Evolutionary conservation across 2,113 vertebrate genomes (phyloP).

Genomic region (Takifugu flavidus): DNA sequence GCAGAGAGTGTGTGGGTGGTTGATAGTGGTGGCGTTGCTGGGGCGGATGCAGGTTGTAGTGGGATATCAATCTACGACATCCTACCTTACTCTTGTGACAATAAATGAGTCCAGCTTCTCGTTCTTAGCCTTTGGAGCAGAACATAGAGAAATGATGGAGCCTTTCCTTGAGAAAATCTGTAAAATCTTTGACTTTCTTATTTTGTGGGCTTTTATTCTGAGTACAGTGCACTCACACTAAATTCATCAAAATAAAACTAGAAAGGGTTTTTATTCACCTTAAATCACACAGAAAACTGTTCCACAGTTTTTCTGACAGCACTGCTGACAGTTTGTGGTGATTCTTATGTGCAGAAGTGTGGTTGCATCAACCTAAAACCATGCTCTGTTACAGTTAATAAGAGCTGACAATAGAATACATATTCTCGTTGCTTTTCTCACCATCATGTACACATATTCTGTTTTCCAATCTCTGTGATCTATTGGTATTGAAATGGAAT

Average conservation of each 20-base stretch:
- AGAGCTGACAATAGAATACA: slow-evolving; percentile 26
- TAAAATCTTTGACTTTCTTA: background rate
- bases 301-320: background rate
- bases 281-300: background rate
- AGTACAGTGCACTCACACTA: background rate
- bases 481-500: no score
- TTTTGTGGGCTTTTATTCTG: background rate
- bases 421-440: background rate
- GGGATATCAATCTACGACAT: slow-evolving; percentile 41
- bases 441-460: background rate
- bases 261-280: background rate
- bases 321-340: slow-evolving; percentile 16
- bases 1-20: slow-evolving; percentile 42
- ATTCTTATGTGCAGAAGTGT: slow-evolving; percentile 21
- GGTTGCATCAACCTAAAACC: slow-evolving; percentile 44
- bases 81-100: slow-evolving; percentile 21
- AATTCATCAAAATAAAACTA: background rate
- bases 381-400: slow-evolving; percentile 47
- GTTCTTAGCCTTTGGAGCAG: slow-evolving; percentile 23
- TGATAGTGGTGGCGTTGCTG: slow-evolving; percentile 28
- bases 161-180: slow-evolving; percentile 1
- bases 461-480: no score
- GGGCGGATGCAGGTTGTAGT: slow-evolving; percentile 51
- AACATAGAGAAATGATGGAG: slow-evolving; percentile 5
- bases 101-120: slow-evolving; percentile 12